phyloP scores from a whole-genome alignment of 2,797 vertebrate genomes.

The Melanotaenia nigrans region DNA sequence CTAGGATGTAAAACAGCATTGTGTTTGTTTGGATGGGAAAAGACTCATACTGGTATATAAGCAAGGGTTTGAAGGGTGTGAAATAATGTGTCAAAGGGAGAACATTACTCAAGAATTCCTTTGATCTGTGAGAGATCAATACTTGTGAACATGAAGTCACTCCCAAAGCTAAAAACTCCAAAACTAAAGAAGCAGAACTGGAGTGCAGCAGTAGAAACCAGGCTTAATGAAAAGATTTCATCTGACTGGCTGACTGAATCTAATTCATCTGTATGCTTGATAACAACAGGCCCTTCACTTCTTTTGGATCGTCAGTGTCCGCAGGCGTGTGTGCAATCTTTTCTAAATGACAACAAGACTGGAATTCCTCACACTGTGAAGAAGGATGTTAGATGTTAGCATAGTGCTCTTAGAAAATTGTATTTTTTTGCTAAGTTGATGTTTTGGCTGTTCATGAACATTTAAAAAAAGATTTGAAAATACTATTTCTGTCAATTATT shows the following conservation, averaged over 20 bases:
- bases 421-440: too few relatives aligned
- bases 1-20: constrained; percentile 6
- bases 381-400: constrained; percentile 48
- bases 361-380: constrained; percentile 61
- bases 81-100: constrained; percentile 24
- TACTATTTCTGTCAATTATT: too few relatives aligned
- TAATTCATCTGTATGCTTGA: constrained; percentile 43
- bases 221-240: constrained; percentile 11
- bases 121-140: constrained; percentile 56
- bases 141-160: constrained; percentile 34
- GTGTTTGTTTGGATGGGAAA: constrained; percentile 15
- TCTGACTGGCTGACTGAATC: constrained; percentile 29
- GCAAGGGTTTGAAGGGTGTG: constrained; percentile 18
- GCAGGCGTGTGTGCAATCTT: constrained; percentile 51
- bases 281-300: constrained; percentile 43
- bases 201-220: background rate
- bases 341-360: constrained; percentile 37
- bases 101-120: constrained; percentile 45
- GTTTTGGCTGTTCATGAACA: too few relatives aligned
- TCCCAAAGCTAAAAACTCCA: constrained; percentile 14
- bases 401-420: constrained; percentile 48
- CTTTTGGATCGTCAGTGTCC: constrained; percentile 45
- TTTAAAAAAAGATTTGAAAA: too few relatives aligned
- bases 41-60: constrained; percentile 1
- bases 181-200: constrained; percentile 24